Percentiles rank a stretch among this genome's conserved stretches.
Conservation (phyloP, 2,113 vertebrate genomes). For the Amblyornis subalaris region DNA sequence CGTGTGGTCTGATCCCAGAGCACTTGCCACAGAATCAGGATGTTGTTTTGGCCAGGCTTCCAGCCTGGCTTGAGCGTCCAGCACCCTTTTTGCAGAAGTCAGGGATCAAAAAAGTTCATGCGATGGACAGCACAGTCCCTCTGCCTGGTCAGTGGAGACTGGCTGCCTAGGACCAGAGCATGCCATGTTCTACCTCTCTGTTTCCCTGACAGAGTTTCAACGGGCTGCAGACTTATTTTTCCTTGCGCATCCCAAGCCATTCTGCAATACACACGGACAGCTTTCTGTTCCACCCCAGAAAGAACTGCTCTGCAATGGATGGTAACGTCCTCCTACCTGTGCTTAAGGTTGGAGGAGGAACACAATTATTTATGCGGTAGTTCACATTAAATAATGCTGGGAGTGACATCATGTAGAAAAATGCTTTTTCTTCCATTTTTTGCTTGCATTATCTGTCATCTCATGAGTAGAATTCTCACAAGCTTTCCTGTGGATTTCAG, state of each 20-base stretch:
- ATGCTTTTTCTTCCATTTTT: not conserved
- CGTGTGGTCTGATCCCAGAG: not conserved
- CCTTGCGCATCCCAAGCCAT: not conserved
- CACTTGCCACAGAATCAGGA: conserved; percentile 35
- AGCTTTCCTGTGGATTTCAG: conserved; percentile 7
- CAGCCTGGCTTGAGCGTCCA: not conserved
- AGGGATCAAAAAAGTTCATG: not conserved
- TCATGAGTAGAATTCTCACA: conserved; percentile 13
- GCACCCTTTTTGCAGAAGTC: not conserved
- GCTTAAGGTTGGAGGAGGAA: not conserved
- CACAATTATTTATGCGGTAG: not conserved
- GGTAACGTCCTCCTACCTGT: not conserved
- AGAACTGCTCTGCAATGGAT: not conserved
- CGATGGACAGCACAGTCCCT: not conserved
- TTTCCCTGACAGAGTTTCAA: not conserved
- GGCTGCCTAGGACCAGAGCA: not conserved
- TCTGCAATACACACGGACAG: not conserved
- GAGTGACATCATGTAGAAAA: not conserved
- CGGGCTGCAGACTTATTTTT: not conserved
- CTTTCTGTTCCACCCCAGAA: not conserved
- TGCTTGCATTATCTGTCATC: not conserved
- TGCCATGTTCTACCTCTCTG: not conserved
- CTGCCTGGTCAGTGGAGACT: not conserved
- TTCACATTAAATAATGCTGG: not conserved
- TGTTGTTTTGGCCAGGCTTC: conserved; percentile 21